phyloP scores from a whole-genome alignment of 2,797 vertebrate species.

The Hyperoplus lanceolatus region DNA sequence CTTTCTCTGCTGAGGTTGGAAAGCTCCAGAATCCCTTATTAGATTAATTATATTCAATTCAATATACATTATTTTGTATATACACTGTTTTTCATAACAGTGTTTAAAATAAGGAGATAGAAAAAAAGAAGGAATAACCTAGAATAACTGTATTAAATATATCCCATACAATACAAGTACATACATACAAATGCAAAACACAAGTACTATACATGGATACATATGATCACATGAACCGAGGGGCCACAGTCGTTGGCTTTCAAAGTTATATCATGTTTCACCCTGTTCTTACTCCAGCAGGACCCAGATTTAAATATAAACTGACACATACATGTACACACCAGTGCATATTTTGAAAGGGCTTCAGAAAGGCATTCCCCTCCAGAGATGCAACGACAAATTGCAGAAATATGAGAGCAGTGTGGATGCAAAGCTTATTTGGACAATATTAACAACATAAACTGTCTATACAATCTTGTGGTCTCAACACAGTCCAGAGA shows the following conservation, averaged over 20 bases:
- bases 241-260: conserved; percentile 41
- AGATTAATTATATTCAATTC: conserved; percentile 28
- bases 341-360: conserved; percentile 74
- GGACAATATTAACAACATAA: conserved; percentile 58
- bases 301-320: conserved; percentile 70
- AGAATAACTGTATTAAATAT: neutral
- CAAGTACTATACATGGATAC: neutral
- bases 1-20: conserved; percentile 22
- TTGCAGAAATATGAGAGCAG: conserved; percentile 62
- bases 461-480: conserved; percentile 46
- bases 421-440: conserved; percentile 53
- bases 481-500: conserved; percentile 42
- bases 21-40: conserved; percentile 14
- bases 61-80: conserved; percentile 5
- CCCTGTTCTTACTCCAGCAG: conserved; percentile 54
- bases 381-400: conserved; percentile 65
- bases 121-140: neutral
- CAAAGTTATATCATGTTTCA: conserved; percentile 66
- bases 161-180: conserved; percentile 4
- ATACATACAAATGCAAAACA: neutral
- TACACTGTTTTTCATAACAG: neutral
- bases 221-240: conserved; percentile 24
- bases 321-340: conserved; percentile 77
- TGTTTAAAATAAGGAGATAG: neutral
- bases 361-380: conserved; percentile 46